Conservation (phyloP, 2,797 vertebrate genomes). For the Chaetodon trifasciatus region DNA sequence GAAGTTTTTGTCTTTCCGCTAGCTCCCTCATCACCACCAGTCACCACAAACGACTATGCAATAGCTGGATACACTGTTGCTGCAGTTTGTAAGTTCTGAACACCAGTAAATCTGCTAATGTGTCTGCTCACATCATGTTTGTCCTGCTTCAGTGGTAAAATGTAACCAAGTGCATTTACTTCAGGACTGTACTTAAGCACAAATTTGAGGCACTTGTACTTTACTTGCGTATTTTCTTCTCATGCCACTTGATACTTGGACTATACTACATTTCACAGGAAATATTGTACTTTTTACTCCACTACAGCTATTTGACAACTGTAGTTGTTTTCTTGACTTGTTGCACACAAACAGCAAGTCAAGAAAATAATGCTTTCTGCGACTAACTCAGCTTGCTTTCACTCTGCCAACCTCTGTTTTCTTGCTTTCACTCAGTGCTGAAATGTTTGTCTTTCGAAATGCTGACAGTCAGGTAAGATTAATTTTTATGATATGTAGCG, state of each 20-base stretch:
- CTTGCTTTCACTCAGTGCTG: not conserved
- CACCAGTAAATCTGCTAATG: not conserved
- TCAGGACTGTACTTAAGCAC: not conserved
- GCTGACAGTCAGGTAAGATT: conserved; percentile 26
- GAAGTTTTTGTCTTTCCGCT: not conserved
- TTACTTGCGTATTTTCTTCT: not conserved
- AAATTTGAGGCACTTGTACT: not conserved
- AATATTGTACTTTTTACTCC: not conserved
- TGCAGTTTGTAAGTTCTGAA: conserved; percentile 27
- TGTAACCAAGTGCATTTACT: not conserved
- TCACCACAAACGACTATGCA: accelerated
- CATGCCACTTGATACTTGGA: not conserved
- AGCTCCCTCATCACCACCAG: not conserved
- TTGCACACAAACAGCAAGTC: not conserved
- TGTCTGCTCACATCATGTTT: not conserved
- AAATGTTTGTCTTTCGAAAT: conserved; percentile 14
- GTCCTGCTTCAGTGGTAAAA: not conserved
- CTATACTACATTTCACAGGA: not conserved
- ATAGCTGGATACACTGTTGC: accelerated
- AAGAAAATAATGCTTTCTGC: conserved; percentile 6
- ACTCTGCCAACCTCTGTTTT: not conserved
- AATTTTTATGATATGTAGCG: not conserved
- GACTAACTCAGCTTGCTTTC: conserved; percentile 9
- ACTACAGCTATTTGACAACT: not conserved
- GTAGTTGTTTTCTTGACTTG: not conserved